Conservation (phyloP, 2,888 invertebrate genomes). For the Pterostichus madidus region DNA sequence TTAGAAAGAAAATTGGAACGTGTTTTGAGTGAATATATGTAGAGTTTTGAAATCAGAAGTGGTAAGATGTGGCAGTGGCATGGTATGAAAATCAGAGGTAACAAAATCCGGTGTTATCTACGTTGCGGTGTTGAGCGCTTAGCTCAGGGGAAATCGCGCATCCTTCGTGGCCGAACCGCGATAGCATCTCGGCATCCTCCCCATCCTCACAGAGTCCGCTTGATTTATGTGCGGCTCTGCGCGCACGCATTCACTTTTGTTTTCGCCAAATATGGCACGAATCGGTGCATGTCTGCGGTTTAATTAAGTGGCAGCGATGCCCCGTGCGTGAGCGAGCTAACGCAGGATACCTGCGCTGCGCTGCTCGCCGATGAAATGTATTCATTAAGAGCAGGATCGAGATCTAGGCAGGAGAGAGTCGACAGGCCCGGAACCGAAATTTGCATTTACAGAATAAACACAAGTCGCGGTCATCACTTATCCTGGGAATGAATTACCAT, state of each 20-base stretch:
- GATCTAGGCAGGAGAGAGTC: constrained; percentile 26
- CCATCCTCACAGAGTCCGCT: constrained; percentile 7
- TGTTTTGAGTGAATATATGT: no score
- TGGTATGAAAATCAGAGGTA: neutral
- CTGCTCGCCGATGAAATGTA: constrained; percentile 23
- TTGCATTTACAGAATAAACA: constrained; percentile 76
- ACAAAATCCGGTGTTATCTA: constrained; percentile 46
- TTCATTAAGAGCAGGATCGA: constrained; percentile 42
- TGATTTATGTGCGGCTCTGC: constrained; percentile 55
- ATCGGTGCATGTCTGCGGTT: constrained; percentile 58
- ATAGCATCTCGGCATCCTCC: constrained; percentile 44
- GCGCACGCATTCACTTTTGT: constrained; percentile 70
- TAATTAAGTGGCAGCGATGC: constrained; percentile 60
- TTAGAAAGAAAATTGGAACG: no score
- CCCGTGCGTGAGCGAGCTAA: constrained; percentile 25
- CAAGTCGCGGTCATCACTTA: constrained; percentile 74
- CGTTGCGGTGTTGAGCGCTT: constrained; percentile 48
- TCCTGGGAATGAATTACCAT: constrained; percentile 73
- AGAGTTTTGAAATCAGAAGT: no score
- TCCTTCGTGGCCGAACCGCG: constrained; percentile 40
- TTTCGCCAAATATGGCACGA: constrained; percentile 70
- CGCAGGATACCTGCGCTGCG: constrained; percentile 43
- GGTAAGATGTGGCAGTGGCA: no score
- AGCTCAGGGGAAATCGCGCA: constrained; percentile 50
- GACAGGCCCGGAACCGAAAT: constrained; percentile 72